Evolutionary conservation across 2,113 vertebrate species (phyloP).

Genomic region (Hemichromis elongatus): DNA sequence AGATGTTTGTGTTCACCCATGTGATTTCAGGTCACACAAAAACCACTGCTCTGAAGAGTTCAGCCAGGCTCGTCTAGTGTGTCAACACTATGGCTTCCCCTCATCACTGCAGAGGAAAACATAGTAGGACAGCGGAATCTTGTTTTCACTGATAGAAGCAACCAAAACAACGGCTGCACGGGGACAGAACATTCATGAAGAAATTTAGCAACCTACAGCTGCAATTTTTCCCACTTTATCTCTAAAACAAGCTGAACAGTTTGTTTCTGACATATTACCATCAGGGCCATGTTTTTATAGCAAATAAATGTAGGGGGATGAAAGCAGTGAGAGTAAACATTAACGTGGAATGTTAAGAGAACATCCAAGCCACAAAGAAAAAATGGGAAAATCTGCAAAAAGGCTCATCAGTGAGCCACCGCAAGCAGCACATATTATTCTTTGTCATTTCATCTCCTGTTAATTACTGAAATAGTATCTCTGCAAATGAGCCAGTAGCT

Average conservation of each 20-base stretch:
- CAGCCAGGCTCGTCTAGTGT: slow-evolving; percentile 9
- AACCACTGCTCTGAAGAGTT: slow-evolving; percentile 13
- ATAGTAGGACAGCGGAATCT: slow-evolving; percentile 2
- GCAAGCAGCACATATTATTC: neutral
- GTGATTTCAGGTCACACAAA: slow-evolving; percentile 41
- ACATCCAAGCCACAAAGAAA: neutral
- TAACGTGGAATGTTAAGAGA: neutral
- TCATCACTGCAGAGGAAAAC: slow-evolving; percentile 29
- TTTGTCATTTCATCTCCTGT: neutral
- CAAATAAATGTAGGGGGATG: neutral
- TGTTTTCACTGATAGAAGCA: neutral
- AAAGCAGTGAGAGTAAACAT: neutral
- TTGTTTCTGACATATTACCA: neutral
- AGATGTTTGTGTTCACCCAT: slow-evolving; percentile 32
- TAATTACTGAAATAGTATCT: neutral
- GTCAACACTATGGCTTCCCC: slow-evolving; percentile 42
- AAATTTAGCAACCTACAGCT: neutral
- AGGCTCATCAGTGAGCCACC: neutral
- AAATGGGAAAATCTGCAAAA: neutral
- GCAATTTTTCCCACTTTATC: neutral
- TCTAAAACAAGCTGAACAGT: neutral
- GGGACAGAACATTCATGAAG: neutral
- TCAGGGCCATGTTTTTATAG: neutral
- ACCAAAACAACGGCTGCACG: neutral
- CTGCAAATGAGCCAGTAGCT: neutral